Conservation (phyloP, 37 sponge, comb jelly and placozoan genomes). For the Geodia barretti region DNA sequence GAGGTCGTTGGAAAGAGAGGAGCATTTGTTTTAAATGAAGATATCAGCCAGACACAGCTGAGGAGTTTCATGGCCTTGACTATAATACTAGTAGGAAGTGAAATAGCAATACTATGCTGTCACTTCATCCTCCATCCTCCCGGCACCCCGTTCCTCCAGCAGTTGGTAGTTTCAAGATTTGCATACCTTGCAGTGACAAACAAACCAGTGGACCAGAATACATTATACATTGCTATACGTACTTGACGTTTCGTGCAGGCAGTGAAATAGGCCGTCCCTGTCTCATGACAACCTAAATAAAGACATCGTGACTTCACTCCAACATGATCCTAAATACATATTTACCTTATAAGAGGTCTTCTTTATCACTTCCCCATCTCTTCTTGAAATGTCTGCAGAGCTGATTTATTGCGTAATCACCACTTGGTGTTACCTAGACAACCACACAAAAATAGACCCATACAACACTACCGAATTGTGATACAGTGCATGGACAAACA, state of each 20-base stretch:
- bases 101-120: too few relatives aligned
- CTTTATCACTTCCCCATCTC: conserved; percentile 91
- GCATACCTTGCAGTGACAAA: not conserved
- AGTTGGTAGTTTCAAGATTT: too few relatives aligned
- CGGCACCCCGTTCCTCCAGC: too few relatives aligned
- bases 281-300: conserved; percentile 86
- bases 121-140: too few relatives aligned
- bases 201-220: not conserved
- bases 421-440: conserved; percentile 85
- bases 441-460: not conserved
- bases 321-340: not conserved
- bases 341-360: conserved; percentile 92
- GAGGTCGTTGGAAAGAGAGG: too few relatives aligned
- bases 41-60: too few relatives aligned
- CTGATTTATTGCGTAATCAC: conserved; percentile 86
- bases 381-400: conserved; percentile 96
- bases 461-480: too few relatives aligned
- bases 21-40: too few relatives aligned
- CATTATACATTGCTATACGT: not conserved
- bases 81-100: too few relatives aligned
- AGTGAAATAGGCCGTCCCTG: conserved; percentile 90
- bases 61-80: too few relatives aligned
- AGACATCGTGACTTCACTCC: not conserved
- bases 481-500: too few relatives aligned
- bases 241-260: conserved; percentile 92